Percentiles rank a stretch among this genome's conserved stretches.
Conservation (phyloP, 2,888 invertebrate species). For the Scaptomyza cyrtandrae region DNA sequence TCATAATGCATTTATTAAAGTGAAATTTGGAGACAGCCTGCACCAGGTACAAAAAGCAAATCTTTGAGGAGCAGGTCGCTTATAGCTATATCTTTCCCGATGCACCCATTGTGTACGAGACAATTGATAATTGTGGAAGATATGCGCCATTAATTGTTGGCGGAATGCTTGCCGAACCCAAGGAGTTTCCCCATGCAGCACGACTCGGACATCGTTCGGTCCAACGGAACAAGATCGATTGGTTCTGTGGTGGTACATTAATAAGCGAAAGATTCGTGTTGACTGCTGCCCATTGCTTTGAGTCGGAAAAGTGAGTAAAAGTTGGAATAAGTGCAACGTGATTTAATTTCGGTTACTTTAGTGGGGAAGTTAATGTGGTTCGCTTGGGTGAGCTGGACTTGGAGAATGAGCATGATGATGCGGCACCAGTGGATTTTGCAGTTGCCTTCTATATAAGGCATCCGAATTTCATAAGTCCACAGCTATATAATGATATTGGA, state of each 20-base stretch:
- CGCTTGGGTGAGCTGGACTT: constrained; percentile 81
- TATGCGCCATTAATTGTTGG: constrained; percentile 84
- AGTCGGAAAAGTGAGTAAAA: constrained; percentile 55
- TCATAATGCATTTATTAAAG: neutral
- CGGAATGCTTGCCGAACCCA: constrained; percentile 73
- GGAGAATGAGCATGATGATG: constrained; percentile 68
- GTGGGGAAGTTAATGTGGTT: constrained; percentile 73
- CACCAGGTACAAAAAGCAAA: constrained; percentile 57
- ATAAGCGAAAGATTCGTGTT: constrained; percentile 64
- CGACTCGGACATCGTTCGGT: constrained; percentile 49
- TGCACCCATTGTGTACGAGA: constrained; percentile 43
- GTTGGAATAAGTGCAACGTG: neutral
- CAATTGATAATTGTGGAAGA: constrained; percentile 65
- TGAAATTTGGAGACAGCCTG: constrained; percentile 48
- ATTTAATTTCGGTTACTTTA: constrained; percentile 21
- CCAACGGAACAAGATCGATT: constrained; percentile 36
- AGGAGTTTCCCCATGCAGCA: constrained; percentile 81
- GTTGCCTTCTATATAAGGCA: constrained; percentile 80
- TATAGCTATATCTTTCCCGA: constrained; percentile 62
- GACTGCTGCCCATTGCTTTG: constrained; percentile 72
- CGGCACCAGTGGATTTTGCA: constrained; percentile 70
- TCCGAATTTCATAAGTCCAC: constrained; percentile 52
- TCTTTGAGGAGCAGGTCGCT: constrained; percentile 65
- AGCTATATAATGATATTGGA: constrained; percentile 86
- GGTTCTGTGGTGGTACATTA: constrained; percentile 80